Percentiles rank a stretch among this genome's conserved stretches.
Evolutionary conservation across 1,140 invertebrate species (phyloP).

Genomic region (Cyclina sinensis): DNA sequence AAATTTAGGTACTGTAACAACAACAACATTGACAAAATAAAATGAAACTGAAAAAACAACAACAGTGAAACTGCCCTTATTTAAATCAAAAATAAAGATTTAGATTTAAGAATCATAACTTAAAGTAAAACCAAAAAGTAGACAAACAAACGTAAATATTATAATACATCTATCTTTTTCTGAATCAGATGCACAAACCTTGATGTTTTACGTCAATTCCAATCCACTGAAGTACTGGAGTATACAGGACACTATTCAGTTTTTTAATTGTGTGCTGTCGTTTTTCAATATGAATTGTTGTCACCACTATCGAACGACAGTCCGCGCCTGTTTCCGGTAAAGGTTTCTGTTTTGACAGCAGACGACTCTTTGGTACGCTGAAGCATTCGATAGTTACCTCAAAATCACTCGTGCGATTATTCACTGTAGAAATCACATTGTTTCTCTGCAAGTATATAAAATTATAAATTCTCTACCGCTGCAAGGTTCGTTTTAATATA

Average conservation of each 20-base stretch:
- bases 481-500: too few relatives aligned
- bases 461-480: too few relatives aligned
- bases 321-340: neutral
- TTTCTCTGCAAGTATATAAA: neutral
- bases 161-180: too few relatives aligned
- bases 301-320: neutral
- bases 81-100: too few relatives aligned
- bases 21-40: neutral
- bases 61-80: too few relatives aligned
- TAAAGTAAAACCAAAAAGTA: too few relatives aligned
- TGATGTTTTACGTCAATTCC: slow-evolving; percentile 6
- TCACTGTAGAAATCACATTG: neutral
- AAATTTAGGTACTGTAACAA: slow-evolving; percentile 13
- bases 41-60: too few relatives aligned
- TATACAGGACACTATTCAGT: slow-evolving; percentile 9
- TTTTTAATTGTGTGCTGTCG: neutral
- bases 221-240: slow-evolving; percentile 3
- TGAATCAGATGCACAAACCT: too few relatives aligned
- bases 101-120: too few relatives aligned
- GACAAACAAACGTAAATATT: too few relatives aligned
- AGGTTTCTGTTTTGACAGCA: neutral
- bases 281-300: slow-evolving; percentile 5
- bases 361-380: neutral
- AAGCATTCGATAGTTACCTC: neutral
- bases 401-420: neutral